Evolutionary conservation across 2,888 invertebrate genomes (phyloP).

Genomic region (Cheilosia vulpina): DNA sequence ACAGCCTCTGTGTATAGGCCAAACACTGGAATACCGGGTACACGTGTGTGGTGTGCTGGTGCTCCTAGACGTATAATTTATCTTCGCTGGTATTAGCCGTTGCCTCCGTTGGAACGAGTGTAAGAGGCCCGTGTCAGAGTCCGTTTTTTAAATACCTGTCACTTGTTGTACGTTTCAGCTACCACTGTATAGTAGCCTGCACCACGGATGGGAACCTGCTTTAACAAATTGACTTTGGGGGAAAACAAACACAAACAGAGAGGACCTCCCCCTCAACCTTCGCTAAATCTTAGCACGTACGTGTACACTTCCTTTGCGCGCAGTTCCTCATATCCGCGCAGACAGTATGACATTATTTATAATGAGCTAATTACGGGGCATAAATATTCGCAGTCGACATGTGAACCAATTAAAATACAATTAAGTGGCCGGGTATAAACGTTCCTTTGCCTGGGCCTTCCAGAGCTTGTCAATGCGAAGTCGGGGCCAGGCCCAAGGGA

Average conservation of each 20-base stretch:
- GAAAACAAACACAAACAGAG: conserved; percentile 67
- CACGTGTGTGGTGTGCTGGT: conserved; percentile 62
- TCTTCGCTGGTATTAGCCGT: conserved; percentile 70
- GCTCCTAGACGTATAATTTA: conserved; percentile 73
- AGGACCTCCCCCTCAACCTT: conserved; percentile 56
- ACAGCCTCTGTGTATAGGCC: conserved; percentile 52
- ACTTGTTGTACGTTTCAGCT: conserved; percentile 74
- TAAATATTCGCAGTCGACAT: conserved; percentile 77
- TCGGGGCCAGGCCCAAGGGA: not conserved
- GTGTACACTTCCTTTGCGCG: conserved; percentile 32
- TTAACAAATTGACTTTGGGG: conserved; percentile 73
- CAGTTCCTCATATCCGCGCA: conserved; percentile 67
- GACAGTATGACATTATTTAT: conserved; percentile 77
- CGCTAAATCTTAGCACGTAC: conserved; percentile 55
- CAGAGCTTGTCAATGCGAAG: conserved; percentile 47
- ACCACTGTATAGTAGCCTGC: conserved; percentile 19
- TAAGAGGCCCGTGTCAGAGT: conserved; percentile 71
- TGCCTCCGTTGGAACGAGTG: conserved; percentile 39
- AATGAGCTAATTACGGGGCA: conserved; percentile 78
- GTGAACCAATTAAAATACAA: conserved; percentile 78
- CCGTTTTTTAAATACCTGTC: conserved; percentile 73
- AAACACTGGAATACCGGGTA: conserved; percentile 3
- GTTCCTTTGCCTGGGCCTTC: conserved; percentile 27
- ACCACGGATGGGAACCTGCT: conserved; percentile 54
- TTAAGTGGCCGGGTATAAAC: conserved; percentile 72